Evolutionary conservation across 2,113 vertebrate genomes (phyloP).

Genomic region (chimpanzee (Pan troglodytes)): NHGRI_mPanTro3-v2.1_pri NC_072410.2:60750001-60750500

Average conservation of each 20-base stretch:
- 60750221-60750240: conserved; percentile 68
- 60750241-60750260: conserved; percentile 46
- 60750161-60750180: not conserved
- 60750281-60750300: conserved; percentile 76
- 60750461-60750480: not conserved
- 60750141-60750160: not conserved
- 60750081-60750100: not conserved
- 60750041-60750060: not conserved
- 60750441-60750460: not conserved
- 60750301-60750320: conserved; percentile 55
- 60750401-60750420: not conserved
- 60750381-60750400: not conserved
- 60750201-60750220: conserved; percentile 61
- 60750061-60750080: not conserved
- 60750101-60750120: not conserved
- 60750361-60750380: not conserved
- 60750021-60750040: not conserved
- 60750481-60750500: not conserved
- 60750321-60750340: conserved; percentile 55
- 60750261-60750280: conserved; percentile 68
- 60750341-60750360: conserved; percentile 37
- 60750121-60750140: not conserved
- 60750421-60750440: not conserved
- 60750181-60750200: conserved; percentile 1
- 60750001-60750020: not conserved